Evolutionary conservation across 2,888 invertebrate species (phyloP), one percentile per base, ranked within the genome.

Genomic region (Drosophila paracracens): DNA sequence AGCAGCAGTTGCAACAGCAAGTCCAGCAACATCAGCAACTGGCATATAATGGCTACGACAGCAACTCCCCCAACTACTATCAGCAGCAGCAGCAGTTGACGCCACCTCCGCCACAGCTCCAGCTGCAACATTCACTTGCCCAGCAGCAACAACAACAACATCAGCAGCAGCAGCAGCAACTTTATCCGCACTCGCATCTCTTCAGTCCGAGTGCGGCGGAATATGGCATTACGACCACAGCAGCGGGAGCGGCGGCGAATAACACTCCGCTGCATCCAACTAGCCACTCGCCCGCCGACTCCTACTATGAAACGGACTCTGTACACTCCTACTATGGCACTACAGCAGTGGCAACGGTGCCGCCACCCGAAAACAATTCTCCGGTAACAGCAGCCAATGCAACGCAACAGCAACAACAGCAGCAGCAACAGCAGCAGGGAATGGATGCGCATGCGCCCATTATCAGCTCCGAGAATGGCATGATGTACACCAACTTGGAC

Each of bases 401-500:
- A 52, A 75, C 77, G 16, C 82, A 82, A 58, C 87, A 78, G 8
- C 74, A 79, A 3, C 79, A 79, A 10, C 82, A 78, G 36, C 80
- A 82, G 29, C 56, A 56, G 18, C 56, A 60, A 8, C 82, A 83
- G 63, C 84, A 57, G 29, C 57, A 43, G 31, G 40, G 29, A 46
- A 81, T 82, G 61, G 82, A 83, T 58, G 74, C 78, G 68, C 92
- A 93, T 79, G 94, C 95, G 4, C 95, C 95, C 18, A 97, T 97
- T 53, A 97, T 97, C 82, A 97, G 96, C 90, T 96, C 97, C 1
- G 97, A 97, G 90, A 96, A 97, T 50, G 98, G 98, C 0, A 94
- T 98, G 70, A 97, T 97, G 92, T 98, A 98, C 92, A 98, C 98
- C 1, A 98, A 98, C 92, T 93, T 98, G 85, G 98, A 98, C 93